Percentiles rank a stretch among this genome's conserved stretches.
phyloP scores from a whole-genome alignment of 2,888 invertebrate species.

The Eurois occulta region DNA sequence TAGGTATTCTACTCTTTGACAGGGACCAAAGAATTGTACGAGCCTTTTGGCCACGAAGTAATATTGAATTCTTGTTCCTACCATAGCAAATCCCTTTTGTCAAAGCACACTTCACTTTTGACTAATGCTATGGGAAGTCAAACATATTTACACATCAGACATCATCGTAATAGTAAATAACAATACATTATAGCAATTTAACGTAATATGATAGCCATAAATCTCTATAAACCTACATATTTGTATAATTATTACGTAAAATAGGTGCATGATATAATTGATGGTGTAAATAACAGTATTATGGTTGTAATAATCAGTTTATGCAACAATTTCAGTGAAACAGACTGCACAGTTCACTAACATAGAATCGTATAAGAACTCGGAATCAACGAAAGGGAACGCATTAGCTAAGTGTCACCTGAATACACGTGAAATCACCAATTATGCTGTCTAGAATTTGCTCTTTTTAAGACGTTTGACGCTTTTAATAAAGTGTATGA shows the following conservation, averaged over 20 bases:
- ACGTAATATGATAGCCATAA: not conserved
- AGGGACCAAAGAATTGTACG: not conserved
- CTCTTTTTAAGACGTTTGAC: not conserved
- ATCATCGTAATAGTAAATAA: not conserved
- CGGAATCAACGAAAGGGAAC: constrained; percentile 41
- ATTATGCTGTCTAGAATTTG: not conserved
- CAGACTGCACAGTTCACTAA: constrained; percentile 2
- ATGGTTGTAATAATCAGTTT: constrained; percentile 1
- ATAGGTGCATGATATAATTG: constrained; percentile 15
- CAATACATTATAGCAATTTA: not conserved
- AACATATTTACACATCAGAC: not conserved
- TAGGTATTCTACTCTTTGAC: no score
- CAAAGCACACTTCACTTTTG: not conserved
- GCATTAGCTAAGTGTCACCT: constrained; percentile 15
- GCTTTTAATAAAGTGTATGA: not conserved
- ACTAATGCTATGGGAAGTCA: not conserved
- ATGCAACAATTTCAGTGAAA: constrained; percentile 31
- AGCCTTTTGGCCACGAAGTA: not conserved
- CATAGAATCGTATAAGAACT: not conserved
- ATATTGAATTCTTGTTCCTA: not conserved
- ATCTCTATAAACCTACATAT: constrained; percentile 1
- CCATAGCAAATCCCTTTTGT: not conserved
- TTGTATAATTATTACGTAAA: constrained; percentile 28
- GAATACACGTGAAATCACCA: constrained; percentile 9
- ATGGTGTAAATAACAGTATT: constrained; percentile 13